Evolutionary conservation across 2,113 vertebrate species (phyloP).

Genomic region (Fukomys damarensis): DNA sequence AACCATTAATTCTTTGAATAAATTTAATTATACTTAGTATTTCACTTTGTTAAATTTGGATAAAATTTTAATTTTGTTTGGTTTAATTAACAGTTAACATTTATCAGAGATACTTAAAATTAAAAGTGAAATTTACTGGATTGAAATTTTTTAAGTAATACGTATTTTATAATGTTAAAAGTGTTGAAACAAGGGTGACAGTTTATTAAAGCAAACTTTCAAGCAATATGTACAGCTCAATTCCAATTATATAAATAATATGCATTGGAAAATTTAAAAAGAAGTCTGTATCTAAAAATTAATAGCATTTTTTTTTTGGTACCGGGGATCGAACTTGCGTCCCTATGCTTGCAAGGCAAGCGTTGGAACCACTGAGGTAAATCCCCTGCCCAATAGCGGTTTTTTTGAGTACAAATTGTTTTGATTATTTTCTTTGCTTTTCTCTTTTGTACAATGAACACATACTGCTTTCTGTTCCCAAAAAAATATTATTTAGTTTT

Average conservation of each 20-base stretch:
- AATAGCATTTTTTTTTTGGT: slow-evolving; percentile 3
- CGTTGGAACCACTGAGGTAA: too few relatives aligned
- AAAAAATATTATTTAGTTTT: slow-evolving; percentile 45
- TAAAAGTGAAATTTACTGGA: slow-evolving; percentile 9
- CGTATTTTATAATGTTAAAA: slow-evolving; percentile 53
- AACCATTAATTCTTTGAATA: background rate
- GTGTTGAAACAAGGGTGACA: background rate
- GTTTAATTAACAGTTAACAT: background rate
- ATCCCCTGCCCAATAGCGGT: background rate
- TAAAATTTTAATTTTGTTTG: background rate
- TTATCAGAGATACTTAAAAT: slow-evolving; percentile 44
- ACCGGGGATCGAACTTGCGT: too few relatives aligned
- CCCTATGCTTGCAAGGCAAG: too few relatives aligned
- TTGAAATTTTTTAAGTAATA: slow-evolving; percentile 21
- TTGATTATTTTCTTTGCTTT: slow-evolving; percentile 54
- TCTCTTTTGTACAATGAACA: background rate
- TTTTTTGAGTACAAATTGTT: slow-evolving; percentile 26
- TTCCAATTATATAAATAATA: background rate
- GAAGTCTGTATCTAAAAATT: background rate
- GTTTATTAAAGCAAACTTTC: slow-evolving; percentile 45
- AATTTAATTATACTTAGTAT: slow-evolving; percentile 8
- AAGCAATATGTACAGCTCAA: slow-evolving; percentile 32
- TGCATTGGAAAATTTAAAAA: slow-evolving; percentile 32
- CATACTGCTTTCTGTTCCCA: slow-evolving; percentile 18
- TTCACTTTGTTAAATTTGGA: slow-evolving; percentile 19